Conservation (phyloP, 2,797 vertebrate genomes). For the Xenopus petersii region DNA sequence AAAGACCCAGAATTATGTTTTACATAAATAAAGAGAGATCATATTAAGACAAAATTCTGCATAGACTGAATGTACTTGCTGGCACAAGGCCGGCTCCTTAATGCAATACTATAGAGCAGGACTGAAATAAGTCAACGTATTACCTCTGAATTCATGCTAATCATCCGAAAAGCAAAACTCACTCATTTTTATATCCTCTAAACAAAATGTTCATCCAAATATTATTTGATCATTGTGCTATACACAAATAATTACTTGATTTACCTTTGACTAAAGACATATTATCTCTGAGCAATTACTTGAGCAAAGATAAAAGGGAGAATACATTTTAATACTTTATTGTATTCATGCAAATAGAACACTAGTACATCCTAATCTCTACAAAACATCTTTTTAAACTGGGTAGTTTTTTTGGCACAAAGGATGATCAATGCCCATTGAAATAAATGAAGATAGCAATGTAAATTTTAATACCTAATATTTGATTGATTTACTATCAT, state of each 20-base stretch:
- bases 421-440: conserved; percentile 5
- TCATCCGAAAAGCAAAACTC: conserved; percentile 46
- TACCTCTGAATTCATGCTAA: conserved; percentile 45
- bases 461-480: conserved; percentile 1
- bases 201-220: conserved; percentile 42
- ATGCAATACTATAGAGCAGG: conserved; percentile 32
- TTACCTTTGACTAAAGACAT: conserved; percentile 26
- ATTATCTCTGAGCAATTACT: conserved; percentile 3
- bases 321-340: conserved; percentile 25
- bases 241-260: conserved; percentile 27
- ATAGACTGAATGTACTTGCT: conserved; percentile 55
- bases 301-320: conserved; percentile 26
- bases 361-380: conserved; percentile 30
- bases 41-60: conserved; percentile 64
- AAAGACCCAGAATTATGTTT: conserved; percentile 62
- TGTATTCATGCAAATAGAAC: conserved; percentile 8
- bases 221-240: conserved; percentile 34
- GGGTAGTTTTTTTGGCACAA: not conserved
- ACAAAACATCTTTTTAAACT: conserved; percentile 17
- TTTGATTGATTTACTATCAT: conserved; percentile 1
- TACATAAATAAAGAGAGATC: conserved; percentile 68
- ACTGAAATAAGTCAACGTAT: conserved; percentile 52
- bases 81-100: conserved; percentile 50
- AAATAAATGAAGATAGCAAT: not conserved
- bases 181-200: conserved; percentile 41